Evolutionary conservation across 2,797 vertebrate species (phyloP), one percentile per base, ranked within the genome.

Genomic region (Denticeps clupeoides): DNA sequence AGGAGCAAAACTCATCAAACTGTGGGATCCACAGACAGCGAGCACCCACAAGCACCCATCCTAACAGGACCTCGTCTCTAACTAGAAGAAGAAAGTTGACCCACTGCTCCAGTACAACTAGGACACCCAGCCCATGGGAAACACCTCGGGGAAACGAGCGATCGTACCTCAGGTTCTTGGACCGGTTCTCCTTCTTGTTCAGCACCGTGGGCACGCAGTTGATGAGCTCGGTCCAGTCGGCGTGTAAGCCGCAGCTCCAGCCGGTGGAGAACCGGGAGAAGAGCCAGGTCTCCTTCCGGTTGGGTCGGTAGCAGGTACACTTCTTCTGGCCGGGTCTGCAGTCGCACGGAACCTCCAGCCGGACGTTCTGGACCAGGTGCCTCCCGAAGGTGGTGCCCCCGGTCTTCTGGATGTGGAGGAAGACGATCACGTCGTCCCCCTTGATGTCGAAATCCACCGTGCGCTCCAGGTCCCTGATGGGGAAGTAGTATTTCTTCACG

Each of bases 221-320:
- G 71, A 90, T 97, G 63, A 98, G 91, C 73, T 98, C 92, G 66
- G 94, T 97, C 94, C 94, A 98, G 88, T 98, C 94, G 45, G 94
- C 94, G 72, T 98, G 94, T 68, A 98, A 85, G 54, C 94, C 93
- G 80, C 94, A 98, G 80, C 93, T 97, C 94, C 92, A 97, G 78
- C 94, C 94, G 1, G 94, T 97, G 79, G 93, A 97, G 82, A 97
- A 97, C 55, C 94, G 86, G 1, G 94, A 97, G 80, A 97, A 98
- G 56, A 98, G 87, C 94, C 94, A 98, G 63, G 92, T 97, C 82
- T 97, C 93, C 64, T 91, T 83, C 61, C 91, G 86, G 78, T 96
- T 96, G 56, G 94, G 94, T 43, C 92, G 87, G 82, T 97, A 93
- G 80, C 94, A 98, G 84, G 93, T 97, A 88, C 94, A 98, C 80